A percentile compares a stretch with the other conserved stretches of the same genome.
Conservation (phyloP, 2,797 vertebrate species). For the Eremophila alpestris region DNA sequence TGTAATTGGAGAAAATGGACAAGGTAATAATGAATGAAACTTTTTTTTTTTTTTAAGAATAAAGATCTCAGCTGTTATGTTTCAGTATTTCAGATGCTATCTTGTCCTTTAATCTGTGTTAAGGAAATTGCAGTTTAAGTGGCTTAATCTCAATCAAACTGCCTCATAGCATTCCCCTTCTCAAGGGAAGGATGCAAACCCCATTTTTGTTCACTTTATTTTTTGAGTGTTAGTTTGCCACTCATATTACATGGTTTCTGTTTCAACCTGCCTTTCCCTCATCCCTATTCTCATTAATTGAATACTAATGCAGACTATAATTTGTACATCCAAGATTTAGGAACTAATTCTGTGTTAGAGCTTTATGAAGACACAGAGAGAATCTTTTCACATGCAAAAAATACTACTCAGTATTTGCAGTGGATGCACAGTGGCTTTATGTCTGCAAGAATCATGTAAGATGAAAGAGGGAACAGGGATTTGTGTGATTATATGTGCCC, state of each 20-base stretch:
- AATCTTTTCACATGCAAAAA: background rate
- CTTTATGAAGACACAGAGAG: background rate
- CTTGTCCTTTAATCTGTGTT: background rate
- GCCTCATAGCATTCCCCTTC: background rate
- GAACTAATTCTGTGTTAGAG: background rate
- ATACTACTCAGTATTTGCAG: background rate
- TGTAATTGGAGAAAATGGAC: background rate
- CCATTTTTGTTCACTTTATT: background rate
- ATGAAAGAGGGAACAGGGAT: background rate
- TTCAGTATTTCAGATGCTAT: background rate
- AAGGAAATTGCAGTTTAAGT: background rate
- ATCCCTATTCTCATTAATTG: background rate
- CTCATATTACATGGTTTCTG: background rate
- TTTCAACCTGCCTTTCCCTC: background rate
- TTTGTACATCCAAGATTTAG: background rate
- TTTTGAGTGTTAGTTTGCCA: background rate
- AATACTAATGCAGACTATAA: background rate
- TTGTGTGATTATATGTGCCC: background rate
- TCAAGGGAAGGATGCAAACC: background rate
- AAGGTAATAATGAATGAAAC: background rate
- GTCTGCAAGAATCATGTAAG: background rate
- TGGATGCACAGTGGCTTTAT: background rate
- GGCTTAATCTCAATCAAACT: background rate
- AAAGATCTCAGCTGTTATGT: background rate
- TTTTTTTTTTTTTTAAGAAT: background rate